phyloP scores from a whole-genome alignment of 2,888 invertebrate genomes.

The Crematogaster levior region DNA sequence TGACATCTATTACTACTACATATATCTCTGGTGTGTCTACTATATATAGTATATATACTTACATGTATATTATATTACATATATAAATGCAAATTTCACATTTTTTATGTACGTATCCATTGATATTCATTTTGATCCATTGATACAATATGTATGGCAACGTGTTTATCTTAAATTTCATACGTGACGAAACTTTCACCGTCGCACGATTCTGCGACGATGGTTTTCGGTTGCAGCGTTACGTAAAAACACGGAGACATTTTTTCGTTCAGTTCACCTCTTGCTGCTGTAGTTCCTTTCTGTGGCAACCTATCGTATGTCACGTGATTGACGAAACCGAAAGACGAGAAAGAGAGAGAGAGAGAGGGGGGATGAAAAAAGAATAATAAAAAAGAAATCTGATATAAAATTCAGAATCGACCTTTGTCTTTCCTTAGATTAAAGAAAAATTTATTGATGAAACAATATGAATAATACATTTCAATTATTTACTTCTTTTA shows the following conservation, averaged over 20 bases:
- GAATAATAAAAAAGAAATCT: not conserved
- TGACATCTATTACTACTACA: not conserved
- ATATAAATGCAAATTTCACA: not conserved
- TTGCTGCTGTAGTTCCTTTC: constrained; percentile 41
- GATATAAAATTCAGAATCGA: not conserved
- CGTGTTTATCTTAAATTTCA: constrained; percentile 73
- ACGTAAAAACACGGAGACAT: constrained; percentile 65
- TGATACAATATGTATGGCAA: not conserved
- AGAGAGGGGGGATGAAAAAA: not conserved
- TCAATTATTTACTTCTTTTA: not conserved
- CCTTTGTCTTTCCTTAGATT: not conserved
- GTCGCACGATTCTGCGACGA: constrained; percentile 36
- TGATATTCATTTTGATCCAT: not conserved
- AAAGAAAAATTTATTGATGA: not conserved
- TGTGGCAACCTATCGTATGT: constrained; percentile 10
- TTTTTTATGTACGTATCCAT: not conserved
- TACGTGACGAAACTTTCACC: constrained; percentile 71
- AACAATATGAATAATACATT: not conserved
- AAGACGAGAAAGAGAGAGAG: not conserved
- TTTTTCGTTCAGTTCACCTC: constrained; percentile 38
- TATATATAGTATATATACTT: too few species aligned
- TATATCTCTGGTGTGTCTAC: not conserved
- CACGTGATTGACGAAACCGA: not conserved
- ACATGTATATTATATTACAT: not conserved
- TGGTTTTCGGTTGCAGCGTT: constrained; percentile 73